Conservation (phyloP, 2,113 vertebrate species). For the Pleuronectes platessa region DNA sequence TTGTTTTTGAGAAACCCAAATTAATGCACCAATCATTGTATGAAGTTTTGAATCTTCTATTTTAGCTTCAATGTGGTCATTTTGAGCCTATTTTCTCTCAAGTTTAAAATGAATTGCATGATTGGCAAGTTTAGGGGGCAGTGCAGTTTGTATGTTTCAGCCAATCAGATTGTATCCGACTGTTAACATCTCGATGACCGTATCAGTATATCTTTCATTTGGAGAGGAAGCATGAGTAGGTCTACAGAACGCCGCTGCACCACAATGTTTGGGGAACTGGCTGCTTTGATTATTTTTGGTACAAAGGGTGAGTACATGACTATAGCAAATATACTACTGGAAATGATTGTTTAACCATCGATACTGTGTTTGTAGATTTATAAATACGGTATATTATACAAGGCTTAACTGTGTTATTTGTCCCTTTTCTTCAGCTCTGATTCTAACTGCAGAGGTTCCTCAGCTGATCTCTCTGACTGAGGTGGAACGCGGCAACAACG, state of each 20-base stretch:
- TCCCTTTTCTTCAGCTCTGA: slow-evolving; percentile 37
- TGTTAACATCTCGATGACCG: neutral
- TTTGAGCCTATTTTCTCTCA: neutral
- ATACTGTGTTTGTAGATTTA: neutral
- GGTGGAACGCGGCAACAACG: slow-evolving; percentile 17
- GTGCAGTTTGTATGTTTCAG: slow-evolving; percentile 20
- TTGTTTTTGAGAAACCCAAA: too few species aligned
- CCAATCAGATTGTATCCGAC: slow-evolving; percentile 48
- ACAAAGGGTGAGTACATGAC: slow-evolving; percentile 43
- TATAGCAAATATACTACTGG: neutral
- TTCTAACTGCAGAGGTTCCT: neutral
- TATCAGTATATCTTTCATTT: slow-evolving; percentile 30
- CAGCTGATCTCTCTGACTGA: slow-evolving; percentile 17
- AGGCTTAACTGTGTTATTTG: neutral
- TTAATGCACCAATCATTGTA: too few species aligned
- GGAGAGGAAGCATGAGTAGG: slow-evolving; percentile 18
- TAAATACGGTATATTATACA: neutral
- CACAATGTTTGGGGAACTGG: slow-evolving; percentile 18
- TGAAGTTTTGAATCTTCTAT: too few species aligned
- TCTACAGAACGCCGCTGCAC: neutral
- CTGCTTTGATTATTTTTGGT: slow-evolving; percentile 46
- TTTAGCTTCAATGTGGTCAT: too few species aligned
- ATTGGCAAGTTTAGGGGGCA: neutral
- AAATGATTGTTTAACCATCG: too few species aligned
- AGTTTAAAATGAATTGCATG: neutral